These are phyloP conservation scores for Brachionus sp. DNA, from an alignment of 1,140 invertebrate genomes.

Conservation along the genomic window DNA sequence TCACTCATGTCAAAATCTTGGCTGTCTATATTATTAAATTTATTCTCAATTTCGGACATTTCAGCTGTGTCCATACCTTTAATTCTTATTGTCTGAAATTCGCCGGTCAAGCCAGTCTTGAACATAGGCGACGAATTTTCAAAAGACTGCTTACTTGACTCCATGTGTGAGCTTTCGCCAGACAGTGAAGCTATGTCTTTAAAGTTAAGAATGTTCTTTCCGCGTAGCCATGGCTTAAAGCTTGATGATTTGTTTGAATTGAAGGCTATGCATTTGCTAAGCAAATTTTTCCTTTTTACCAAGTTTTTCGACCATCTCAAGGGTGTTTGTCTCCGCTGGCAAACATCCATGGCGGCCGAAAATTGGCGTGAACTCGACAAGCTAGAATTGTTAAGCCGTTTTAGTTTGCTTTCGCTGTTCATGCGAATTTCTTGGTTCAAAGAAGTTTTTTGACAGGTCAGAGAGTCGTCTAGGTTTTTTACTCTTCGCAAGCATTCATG, in stretches of 20 bases:
- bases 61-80: background rate
- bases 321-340: slow-evolving; percentile 40
- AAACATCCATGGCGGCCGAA: slow-evolving; percentile 37
- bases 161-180: background rate
- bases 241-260: background rate
- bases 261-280: slow-evolving; percentile 1
- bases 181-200: background rate
- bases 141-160: slow-evolving; percentile 6
- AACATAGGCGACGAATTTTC: slow-evolving; percentile 1
- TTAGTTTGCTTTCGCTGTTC: background rate
- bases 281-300: background rate
- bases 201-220: slow-evolving; percentile 30
- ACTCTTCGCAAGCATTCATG: background rate
- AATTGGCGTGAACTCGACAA: background rate
- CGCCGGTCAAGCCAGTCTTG: slow-evolving; percentile 7
- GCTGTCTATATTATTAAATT: background rate
- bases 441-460: background rate
- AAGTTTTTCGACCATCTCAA: slow-evolving; percentile 42
- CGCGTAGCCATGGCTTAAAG: background rate
- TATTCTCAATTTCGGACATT: background rate
- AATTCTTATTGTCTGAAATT: slow-evolving; percentile 11
- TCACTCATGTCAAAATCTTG: slow-evolving; percentile 11
- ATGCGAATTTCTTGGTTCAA: background rate
- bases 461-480: background rate
- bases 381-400: background rate